Percentiles rank a stretch among this genome's conserved stretches.
These are phyloP conservation scores for Diarsia mendica DNA, from an alignment of 2,888 invertebrate species.

Conservation along the genomic window DNA sequence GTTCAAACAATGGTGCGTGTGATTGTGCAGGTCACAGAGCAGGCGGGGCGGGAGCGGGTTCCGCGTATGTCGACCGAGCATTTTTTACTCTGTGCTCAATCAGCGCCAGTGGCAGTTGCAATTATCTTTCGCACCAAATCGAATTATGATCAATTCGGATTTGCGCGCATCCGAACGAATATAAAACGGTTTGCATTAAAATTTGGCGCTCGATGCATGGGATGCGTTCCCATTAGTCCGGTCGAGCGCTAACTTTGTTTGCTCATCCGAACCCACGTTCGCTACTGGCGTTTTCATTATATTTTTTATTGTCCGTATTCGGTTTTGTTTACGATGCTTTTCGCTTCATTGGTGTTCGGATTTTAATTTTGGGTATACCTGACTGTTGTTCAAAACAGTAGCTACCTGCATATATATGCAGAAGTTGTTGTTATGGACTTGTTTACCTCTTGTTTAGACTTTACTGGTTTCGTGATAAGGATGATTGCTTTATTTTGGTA, in stretches of 20 bases:
- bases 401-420: not conserved
- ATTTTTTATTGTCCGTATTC: constrained; percentile 72
- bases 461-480: not conserved
- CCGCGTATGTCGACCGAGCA: constrained; percentile 69
- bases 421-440: not conserved
- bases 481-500: not conserved
- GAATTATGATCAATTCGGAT: constrained; percentile 91
- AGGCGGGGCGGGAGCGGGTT: constrained; percentile 67
- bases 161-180: constrained; percentile 89
- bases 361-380: constrained; percentile 66
- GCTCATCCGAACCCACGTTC: constrained; percentile 75
- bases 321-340: constrained; percentile 76
- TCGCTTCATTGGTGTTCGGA: constrained; percentile 68
- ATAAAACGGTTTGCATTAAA: constrained; percentile 91
- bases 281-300: constrained; percentile 78
- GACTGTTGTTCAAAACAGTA: constrained; percentile 18
- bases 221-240: constrained; percentile 89
- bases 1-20: constrained; percentile 86
- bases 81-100: constrained; percentile 87
- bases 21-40: constrained; percentile 78
- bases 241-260: constrained; percentile 85
- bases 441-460: not conserved
- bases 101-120: constrained; percentile 90
- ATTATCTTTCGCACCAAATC: constrained; percentile 89
- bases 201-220: constrained; percentile 88